Evolutionary conservation across 2,797 vertebrate genomes (phyloP).

Genomic region (Diplodus puntazzo): DNA sequence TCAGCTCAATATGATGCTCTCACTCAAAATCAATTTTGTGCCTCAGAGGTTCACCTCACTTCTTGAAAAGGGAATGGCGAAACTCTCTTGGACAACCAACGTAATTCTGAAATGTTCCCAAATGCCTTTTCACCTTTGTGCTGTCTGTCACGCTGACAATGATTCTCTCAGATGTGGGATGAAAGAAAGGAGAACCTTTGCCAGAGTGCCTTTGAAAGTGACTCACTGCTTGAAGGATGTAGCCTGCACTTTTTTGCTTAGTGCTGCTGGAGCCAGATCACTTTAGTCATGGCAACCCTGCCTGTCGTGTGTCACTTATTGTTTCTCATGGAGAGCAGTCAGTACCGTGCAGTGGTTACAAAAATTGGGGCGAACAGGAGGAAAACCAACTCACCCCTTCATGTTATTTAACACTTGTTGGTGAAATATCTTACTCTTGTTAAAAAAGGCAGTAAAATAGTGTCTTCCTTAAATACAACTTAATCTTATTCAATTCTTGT

Average conservation of each 20-base stretch:
- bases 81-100: slow-evolving; percentile 43
- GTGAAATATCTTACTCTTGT: background rate
- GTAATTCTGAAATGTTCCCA: slow-evolving; percentile 47
- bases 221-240: slow-evolving; percentile 34
- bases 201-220: slow-evolving; percentile 52
- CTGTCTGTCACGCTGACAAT: slow-evolving; percentile 30
- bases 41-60: slow-evolving; percentile 56
- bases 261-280: slow-evolving; percentile 19
- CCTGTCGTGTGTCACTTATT: background rate
- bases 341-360: background rate
- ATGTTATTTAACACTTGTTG: too few species aligned
- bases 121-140: slow-evolving; percentile 56
- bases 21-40: slow-evolving; percentile 62
- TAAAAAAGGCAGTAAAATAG: background rate
- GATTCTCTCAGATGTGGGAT: slow-evolving; percentile 42
- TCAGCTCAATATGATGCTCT: slow-evolving; percentile 63
- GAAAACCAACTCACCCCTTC: too few species aligned
- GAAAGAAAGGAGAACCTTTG: slow-evolving; percentile 51
- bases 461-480: background rate
- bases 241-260: slow-evolving; percentile 30
- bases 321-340: slow-evolving; percentile 4
- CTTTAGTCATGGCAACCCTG: background rate
- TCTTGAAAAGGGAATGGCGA: slow-evolving; percentile 40
- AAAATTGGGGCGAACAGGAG: too few species aligned
- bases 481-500: background rate